A percentile compares a stretch with the other conserved stretches of the same genome.
Evolutionary conservation across 2,888 invertebrate genomes (phyloP).

Genomic region (Aelia acuminata): DNA sequence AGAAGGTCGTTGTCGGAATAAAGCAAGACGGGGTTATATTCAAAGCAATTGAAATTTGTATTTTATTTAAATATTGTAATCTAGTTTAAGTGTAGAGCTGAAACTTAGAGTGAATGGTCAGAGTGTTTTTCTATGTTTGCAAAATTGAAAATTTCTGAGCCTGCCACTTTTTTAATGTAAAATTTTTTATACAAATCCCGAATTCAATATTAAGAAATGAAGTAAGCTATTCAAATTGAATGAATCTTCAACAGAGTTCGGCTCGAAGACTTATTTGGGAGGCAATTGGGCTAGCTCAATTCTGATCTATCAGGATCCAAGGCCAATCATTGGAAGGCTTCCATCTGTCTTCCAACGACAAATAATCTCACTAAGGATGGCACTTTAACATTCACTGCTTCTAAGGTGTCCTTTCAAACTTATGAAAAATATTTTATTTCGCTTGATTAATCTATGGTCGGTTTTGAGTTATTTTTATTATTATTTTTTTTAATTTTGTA

Average conservation of each 20-base stretch:
- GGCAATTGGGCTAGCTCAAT: slow-evolving; percentile 14
- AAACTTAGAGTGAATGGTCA: too few relatives aligned
- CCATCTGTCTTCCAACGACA: not conserved
- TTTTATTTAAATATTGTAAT: too few relatives aligned
- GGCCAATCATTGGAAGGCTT: not conserved
- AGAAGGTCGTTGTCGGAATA: too few relatives aligned
- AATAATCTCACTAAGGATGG: not conserved
- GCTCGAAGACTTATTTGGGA: not conserved
- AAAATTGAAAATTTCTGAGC: not conserved
- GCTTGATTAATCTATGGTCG: too few relatives aligned
- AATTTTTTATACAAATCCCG: not conserved
- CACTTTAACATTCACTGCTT: not conserved
- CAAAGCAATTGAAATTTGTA: too few relatives aligned
- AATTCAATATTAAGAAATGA: not conserved
- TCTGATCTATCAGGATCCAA: not conserved
- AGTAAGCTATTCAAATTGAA: too few relatives aligned
- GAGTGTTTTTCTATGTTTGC: not conserved
- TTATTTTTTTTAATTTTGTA: too few relatives aligned
- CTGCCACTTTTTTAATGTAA: not conserved
- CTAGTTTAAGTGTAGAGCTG: too few relatives aligned
- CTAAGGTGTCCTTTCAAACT: too few relatives aligned
- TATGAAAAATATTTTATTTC: too few relatives aligned
- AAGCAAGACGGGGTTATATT: too few relatives aligned
- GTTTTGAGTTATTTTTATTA: too few relatives aligned
- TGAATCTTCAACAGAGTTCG: not conserved